These are phyloP conservation scores for Tiliacea citrago DNA, from an alignment of 2,888 invertebrate genomes.

Conservation along the genomic window DNA sequence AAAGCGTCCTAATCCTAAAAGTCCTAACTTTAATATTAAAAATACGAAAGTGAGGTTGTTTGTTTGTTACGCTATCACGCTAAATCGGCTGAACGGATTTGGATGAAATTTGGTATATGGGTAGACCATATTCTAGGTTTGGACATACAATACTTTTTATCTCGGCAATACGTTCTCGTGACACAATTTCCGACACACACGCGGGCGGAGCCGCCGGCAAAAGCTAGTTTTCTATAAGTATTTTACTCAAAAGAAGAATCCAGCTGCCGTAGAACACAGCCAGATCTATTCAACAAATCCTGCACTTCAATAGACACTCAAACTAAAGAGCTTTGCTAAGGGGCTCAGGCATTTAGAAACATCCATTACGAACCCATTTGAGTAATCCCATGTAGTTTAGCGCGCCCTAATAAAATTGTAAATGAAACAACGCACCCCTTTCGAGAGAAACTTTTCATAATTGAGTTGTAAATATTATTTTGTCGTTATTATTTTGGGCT, in stretches of 20 bases:
- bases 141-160: too few relatives aligned
- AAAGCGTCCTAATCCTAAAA: too few relatives aligned
- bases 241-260: not conserved
- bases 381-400: slow-evolving; percentile 74
- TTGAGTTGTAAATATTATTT: slow-evolving; percentile 64
- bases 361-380: slow-evolving; percentile 78
- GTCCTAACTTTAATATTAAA: not conserved
- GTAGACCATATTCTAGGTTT: too few relatives aligned
- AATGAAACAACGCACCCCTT: slow-evolving; percentile 67
- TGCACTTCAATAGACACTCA: slow-evolving; percentile 30
- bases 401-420: slow-evolving; percentile 73
- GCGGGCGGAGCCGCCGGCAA: too few relatives aligned
- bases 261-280: not conserved
- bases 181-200: too few relatives aligned
- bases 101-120: too few relatives aligned
- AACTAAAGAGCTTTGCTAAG: slow-evolving; percentile 47
- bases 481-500: slow-evolving; percentile 49
- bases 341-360: slow-evolving; percentile 73
- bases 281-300: slow-evolving; percentile 28
- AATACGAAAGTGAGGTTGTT: too few relatives aligned
- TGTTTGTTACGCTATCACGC: too few relatives aligned
- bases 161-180: too few relatives aligned
- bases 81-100: too few relatives aligned
- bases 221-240: not conserved
- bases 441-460: slow-evolving; percentile 61